These are phyloP conservation scores for Hylyphantes graminicola DNA, from an alignment of 1,140 invertebrate species.

Conservation along the genomic window DNA sequence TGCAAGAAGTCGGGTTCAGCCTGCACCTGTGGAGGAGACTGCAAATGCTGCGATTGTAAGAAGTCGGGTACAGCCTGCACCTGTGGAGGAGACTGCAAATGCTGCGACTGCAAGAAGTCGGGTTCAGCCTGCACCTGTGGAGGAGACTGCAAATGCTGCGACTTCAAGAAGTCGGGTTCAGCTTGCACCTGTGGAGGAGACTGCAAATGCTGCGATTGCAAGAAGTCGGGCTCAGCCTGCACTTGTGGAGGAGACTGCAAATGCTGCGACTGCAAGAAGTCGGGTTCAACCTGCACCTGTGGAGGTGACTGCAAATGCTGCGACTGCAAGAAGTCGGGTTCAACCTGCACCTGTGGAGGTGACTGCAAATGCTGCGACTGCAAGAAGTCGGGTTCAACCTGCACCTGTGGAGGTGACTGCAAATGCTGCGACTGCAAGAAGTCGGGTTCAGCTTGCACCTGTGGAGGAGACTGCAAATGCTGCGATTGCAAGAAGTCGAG, in stretches of 20 bases:
- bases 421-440: not conserved
- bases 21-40: conserved; percentile 1
- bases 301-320: conserved; percentile 9
- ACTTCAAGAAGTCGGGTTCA: no score
- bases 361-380: conserved; percentile 4
- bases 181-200: no score
- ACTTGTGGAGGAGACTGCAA: not conserved
- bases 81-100: no score
- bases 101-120: no score
- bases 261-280: not conserved
- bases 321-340: not conserved
- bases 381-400: not conserved
- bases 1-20: not conserved
- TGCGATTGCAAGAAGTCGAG: no score
- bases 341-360: not conserved
- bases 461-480: no score
- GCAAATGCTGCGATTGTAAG: conserved; percentile 1
- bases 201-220: not conserved
- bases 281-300: not conserved
- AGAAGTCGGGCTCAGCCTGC: not conserved
- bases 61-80: not conserved
- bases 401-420: not conserved
- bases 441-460: not conserved
- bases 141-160: no score
- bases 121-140: no score